Evolutionary conservation across 2,797 vertebrate genomes (phyloP), one percentile per base, ranked within the genome.

Genomic region (Danio aesculapii): DNA sequence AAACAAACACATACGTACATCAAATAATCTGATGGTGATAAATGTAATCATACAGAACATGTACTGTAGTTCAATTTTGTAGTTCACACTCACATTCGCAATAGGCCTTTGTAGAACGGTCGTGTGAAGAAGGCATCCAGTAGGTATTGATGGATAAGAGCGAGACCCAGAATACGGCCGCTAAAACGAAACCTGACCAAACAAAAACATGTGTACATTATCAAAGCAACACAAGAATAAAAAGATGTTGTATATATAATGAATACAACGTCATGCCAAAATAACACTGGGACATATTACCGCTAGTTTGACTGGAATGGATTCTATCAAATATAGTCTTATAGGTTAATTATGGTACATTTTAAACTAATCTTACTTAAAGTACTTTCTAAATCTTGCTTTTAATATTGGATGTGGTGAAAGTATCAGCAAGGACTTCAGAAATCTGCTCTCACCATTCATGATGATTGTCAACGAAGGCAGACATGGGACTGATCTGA

Each of bases 401-500:
- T 53, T 39, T 52, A 52, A 52, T n/a, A 1, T 3, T 53, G 19
- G 5, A 68, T 50, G 46, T 43, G 9, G 21, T 11, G 1, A 62
- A 62, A 53, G 13, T 14, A 9, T 21, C 0, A 39, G 5, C 7
- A 11, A 21, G 46, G 12, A 16, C 14, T 7, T 11, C 30, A 30
- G 1, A 21, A 16, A n/a, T 6, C 52, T 16, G 30, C 46, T 11
- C 94, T 95, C 93, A 99, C 98, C 98, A 99, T 87, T 99, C 98
- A 1, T 99, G 98, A 87, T 99, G 98, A 94, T 99, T 99, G 92
- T 99, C 98, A 57, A 99, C 97, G 43, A 99, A 99, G 84, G 98
- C 98, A 80, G 98, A 99, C 98, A 99, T 99, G 84, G 98, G 98
- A 94, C 98, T 99, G 90, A 99, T 99, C 92, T 99, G 98, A 83